Evolutionary conservation across 2,888 invertebrate genomes (phyloP).

Genomic region (Lithophane ornitopus): DNA sequence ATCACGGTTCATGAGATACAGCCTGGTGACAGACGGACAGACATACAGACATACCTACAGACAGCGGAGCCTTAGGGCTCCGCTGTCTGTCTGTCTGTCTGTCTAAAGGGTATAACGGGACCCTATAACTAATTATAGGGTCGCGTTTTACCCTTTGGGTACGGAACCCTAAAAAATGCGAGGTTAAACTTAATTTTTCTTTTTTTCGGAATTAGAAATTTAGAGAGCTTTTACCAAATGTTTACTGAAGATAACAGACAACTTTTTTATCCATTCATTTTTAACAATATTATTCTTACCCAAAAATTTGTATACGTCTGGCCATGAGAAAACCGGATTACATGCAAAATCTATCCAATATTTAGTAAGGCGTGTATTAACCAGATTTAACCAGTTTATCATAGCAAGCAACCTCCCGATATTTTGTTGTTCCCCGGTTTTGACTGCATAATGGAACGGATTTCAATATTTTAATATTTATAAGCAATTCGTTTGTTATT

Average conservation of each 20-base stretch:
- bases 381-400: constrained; percentile 80
- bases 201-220: too few relatives aligned
- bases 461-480: constrained; percentile 87
- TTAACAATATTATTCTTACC: not conserved
- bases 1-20: too few relatives aligned
- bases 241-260: not conserved
- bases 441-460: constrained; percentile 83
- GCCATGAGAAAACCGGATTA: constrained; percentile 41
- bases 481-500: constrained; percentile 82
- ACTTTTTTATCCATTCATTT: not conserved
- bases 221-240: not conserved
- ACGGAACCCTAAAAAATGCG: too few relatives aligned
- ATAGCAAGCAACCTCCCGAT: constrained; percentile 75
- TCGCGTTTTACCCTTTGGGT: too few relatives aligned
- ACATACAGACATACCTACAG: too few relatives aligned
- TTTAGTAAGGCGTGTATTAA: constrained; percentile 67
- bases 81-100: too few relatives aligned
- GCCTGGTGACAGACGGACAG: too few relatives aligned
- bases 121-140: too few relatives aligned
- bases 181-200: too few relatives aligned
- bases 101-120: too few relatives aligned
- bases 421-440: constrained; percentile 82
- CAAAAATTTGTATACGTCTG: constrained; percentile 2
- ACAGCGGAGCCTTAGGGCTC: too few relatives aligned
- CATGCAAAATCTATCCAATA: constrained; percentile 53